Evolutionary conservation across 2,888 invertebrate species (phyloP).

Genomic region (Allophyes oxyacanthae): DNA sequence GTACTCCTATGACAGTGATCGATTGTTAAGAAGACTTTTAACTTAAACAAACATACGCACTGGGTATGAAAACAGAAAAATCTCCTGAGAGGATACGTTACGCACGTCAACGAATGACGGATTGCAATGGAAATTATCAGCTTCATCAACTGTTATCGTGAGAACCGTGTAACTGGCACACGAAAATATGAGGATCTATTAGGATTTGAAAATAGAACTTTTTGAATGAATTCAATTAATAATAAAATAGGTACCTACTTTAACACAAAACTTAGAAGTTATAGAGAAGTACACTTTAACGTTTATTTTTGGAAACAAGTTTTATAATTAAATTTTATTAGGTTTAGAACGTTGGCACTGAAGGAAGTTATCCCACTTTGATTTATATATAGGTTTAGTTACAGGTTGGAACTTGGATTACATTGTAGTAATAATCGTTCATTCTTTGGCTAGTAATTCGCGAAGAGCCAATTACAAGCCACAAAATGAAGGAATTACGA

Average conservation of each 20-base stretch:
- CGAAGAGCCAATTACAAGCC: constrained; percentile 24
- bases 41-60: constrained; percentile 80
- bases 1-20: constrained; percentile 83
- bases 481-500: constrained; percentile 29
- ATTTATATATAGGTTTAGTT: too few species aligned
- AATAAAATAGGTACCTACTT: neutral
- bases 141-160: constrained; percentile 34
- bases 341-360: too few species aligned
- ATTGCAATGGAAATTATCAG: constrained; percentile 60
- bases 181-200: constrained; percentile 12
- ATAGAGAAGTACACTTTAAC: neutral
- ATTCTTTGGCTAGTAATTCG: neutral
- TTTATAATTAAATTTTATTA: too few species aligned
- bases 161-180: constrained; percentile 44
- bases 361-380: neutral
- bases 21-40: constrained; percentile 82
- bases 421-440: constrained; percentile 4
- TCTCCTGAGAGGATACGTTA: constrained; percentile 65
- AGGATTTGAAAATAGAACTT: constrained; percentile 27
- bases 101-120: constrained; percentile 77
- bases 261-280: neutral
- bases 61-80: constrained; percentile 72
- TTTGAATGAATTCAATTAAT: neutral
- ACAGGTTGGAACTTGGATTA: constrained; percentile 2
- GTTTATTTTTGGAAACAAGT: neutral